Evolutionary conservation across 2,888 invertebrate species (phyloP), one percentile per base, ranked within the genome.

Genomic region (Conops quadrifasciatus): DNA sequence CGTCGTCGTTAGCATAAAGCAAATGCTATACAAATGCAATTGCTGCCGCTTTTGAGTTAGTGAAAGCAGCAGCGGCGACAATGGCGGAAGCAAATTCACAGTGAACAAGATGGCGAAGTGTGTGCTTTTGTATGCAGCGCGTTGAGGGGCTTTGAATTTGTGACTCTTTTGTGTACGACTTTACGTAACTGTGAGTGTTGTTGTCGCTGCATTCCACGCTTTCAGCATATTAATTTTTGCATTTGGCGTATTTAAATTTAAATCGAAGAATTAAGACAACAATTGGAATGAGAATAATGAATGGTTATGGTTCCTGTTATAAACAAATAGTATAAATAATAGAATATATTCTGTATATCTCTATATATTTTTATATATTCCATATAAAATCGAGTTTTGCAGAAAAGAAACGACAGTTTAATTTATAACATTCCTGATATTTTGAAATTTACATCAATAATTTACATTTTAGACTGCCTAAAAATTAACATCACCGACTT

Each of bases 1-100:
- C 49, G n/a, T n/a, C 49, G n/a, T 49, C 53, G 53, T 53, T 53
- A 53, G 24, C 53, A 21, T 21, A n/a, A 53, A 19, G 53, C 53
- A 53, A 21, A 53, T 11, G 53, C 53, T n/a, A 49, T n/a, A n/a
- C n/a, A 21, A 24, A 53, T n/a, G 53, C 21, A 24, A 13, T 21
- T 53, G 53, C 53, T 11, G n/a, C n/a, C n/a, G n/a, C n/a, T n/a
- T 15, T 13, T 15, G 45, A 45, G 45, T 15, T 13, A 45, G 45
- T 15, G 15, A 15, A 45, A n/a, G 15, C 21, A 7, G 4, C 2
- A 21, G 19, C 21, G 3, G 19, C 3, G 13, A 24, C 53, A 53
- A 11, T 5, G n/a, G n/a, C 49, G n/a, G 53, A 53, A 53, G 24
- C 53, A 21, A 53, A 24, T 53, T 13, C 53, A 21, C 24, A 9